These are phyloP conservation scores for Pachyseris speciosa DNA, from an alignment of 64 coral and sea anemone species.

Conservation along the genomic window DNA sequence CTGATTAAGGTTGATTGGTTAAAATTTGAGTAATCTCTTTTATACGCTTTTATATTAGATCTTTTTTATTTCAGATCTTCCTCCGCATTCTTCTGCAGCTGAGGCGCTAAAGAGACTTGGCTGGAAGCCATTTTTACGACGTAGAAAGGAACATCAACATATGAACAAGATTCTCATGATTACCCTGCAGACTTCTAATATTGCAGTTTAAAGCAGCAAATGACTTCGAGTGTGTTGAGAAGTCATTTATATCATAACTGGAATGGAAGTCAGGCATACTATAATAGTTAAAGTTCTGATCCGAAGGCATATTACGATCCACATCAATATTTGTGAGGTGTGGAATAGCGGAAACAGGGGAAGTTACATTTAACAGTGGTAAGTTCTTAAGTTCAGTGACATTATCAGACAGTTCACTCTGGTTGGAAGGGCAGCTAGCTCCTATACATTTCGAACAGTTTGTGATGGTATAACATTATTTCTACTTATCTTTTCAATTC, in stretches of 20 bases:
- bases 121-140: constrained; percentile 10
- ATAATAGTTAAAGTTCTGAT: constrained; percentile 56
- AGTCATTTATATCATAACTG: constrained; percentile 52
- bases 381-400: constrained; percentile 19
- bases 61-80: too few relatives aligned
- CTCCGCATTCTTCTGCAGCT: too few relatives aligned
- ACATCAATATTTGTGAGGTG: constrained; percentile 50
- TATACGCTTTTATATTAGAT: too few relatives aligned
- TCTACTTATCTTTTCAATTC: constrained; percentile 1
- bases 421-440: constrained; percentile 18
- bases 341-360: constrained; percentile 22
- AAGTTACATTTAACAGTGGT: constrained; percentile 30
- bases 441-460: constrained; percentile 36
- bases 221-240: constrained; percentile 33
- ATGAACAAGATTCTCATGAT: constrained; percentile 44
- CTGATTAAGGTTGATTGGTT: too few relatives aligned
- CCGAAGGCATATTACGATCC: constrained; percentile 45
- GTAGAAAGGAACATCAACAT: constrained; percentile 44
- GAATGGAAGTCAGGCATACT: constrained; percentile 57
- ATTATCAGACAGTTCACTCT: constrained; percentile 27
- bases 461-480: neutral
- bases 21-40: too few relatives aligned
- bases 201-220: constrained; percentile 45
- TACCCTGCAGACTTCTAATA: constrained; percentile 39
- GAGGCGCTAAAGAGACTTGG: too few relatives aligned